These are phyloP conservation scores for Trichopria drosophilae DNA, from an alignment of 2,888 invertebrate genomes.

Conservation along the genomic window DNA sequence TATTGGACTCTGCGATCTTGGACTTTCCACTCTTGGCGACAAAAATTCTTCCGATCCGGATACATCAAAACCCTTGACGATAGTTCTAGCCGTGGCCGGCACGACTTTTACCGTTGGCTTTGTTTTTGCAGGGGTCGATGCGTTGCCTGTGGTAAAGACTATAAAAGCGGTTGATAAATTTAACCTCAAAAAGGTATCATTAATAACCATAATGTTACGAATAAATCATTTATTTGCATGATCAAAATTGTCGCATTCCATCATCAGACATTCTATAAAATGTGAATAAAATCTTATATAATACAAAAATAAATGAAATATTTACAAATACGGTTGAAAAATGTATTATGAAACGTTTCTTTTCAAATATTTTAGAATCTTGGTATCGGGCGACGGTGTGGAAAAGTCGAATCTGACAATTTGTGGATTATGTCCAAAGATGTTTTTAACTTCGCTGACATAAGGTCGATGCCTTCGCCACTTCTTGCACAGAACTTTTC, in stretches of 20 bases:
- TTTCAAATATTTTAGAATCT: conserved; percentile 49
- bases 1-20: conserved; percentile 49
- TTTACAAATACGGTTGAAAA: conserved; percentile 12
- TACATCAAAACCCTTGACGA: conserved; percentile 51
- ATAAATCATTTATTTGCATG: neutral
- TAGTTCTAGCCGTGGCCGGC: conserved; percentile 44
- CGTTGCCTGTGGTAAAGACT: conserved; percentile 65
- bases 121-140: conserved; percentile 39
- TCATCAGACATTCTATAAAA: no score
- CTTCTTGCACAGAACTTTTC: conserved; percentile 59
- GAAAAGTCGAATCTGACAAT: conserved; percentile 63
- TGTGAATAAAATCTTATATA: neutral
- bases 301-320: conserved; percentile 8
- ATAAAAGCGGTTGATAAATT: conserved; percentile 27
- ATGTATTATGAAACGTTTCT: neutral
- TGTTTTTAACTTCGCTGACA: no score
- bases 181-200: neutral
- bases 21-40: conserved; percentile 42
- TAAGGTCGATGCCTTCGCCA: conserved; percentile 45
- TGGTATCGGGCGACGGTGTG: conserved; percentile 66
- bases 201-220: neutral
- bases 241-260: no score
- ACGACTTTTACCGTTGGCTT: conserved; percentile 49
- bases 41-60: conserved; percentile 44
- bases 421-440: no score